Conservation (phyloP, 2,113 vertebrate genomes). For the Rhinopithecus roxellana region DNA sequence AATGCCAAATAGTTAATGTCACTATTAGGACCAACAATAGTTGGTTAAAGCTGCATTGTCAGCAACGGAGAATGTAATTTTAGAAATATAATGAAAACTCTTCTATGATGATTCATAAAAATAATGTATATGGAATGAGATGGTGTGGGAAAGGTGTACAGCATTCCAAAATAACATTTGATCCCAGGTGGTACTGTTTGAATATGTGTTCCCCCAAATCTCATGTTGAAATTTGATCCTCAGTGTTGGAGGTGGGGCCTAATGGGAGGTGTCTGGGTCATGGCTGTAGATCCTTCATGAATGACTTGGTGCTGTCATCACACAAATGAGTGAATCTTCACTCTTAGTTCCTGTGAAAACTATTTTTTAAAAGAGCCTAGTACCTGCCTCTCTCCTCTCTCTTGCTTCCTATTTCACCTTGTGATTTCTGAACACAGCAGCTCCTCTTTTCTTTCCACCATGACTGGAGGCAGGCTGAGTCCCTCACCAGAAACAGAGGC, state of each 20-base stretch:
- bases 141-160: not conserved
- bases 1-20: slow-evolving; percentile 20
- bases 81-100: slow-evolving; percentile 48
- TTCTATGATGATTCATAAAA: slow-evolving; percentile 37
- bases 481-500: not conserved
- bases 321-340: not conserved
- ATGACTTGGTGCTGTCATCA: not conserved
- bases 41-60: slow-evolving; percentile 24
- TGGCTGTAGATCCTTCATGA: not conserved
- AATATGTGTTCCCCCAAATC: not conserved
- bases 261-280: not conserved
- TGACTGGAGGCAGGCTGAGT: not conserved
- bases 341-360: not conserved
- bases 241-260: not conserved
- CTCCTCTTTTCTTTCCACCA: not conserved
- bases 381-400: not conserved
- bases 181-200: not conserved
- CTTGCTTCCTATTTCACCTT: not conserved
- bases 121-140: not conserved
- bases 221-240: too few relatives aligned
- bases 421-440: not conserved
- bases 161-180: not conserved
- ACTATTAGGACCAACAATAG: slow-evolving; percentile 38
- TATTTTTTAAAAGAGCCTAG: not conserved
- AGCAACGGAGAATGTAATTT: slow-evolving; percentile 44